Evolutionary conservation across 2,797 vertebrate species (phyloP), one percentile per base, ranked within the genome.

Genomic region (Salmo trutta): DNA sequence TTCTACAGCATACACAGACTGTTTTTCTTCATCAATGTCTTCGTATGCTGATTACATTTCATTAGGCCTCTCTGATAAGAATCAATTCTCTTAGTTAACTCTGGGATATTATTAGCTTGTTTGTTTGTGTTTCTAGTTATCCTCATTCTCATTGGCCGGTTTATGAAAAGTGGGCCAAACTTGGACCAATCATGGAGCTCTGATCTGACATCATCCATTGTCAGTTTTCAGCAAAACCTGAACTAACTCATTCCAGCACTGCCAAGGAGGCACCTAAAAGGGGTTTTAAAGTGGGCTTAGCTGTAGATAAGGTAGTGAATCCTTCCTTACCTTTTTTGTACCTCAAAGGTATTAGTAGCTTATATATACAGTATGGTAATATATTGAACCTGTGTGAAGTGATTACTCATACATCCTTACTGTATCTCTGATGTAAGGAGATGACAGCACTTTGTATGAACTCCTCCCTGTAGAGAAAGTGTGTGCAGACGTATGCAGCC

Each of bases 241-340:
- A 81, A 82, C 77, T 19, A 5, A 62, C n/a, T 56, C 53, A 82
- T 84, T 81, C 80, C 79, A 81, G 82, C 89, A 89, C 87, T 91
- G 87, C 88, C 88, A 81, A 14, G 19, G 68, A 24, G n/a, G 68
- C 33, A 47, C 70, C 24, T 5, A 21, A 21, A 72, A 53, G 17
- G 10, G 4, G 41, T 14, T 29, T 71, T 8, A 5, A 47, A 64
- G 27, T 24, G 51, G 10, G 47, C 29, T 24, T 65, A 65, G n/a
- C 56, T 62, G 31, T 74, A 27, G 24, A 15, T 36, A 3, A 68
- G 29, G 21, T 24, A 51, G 41, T 77, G 75, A 47, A 31, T 64
- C 19, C 56, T 62, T 21, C 73, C 62, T 78, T 72, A 75, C 53
- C 75, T 84, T 72, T 85, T 85, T 72, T 84, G 83, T 79, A 80